phyloP scores from a whole-genome alignment of 2,113 vertebrate genomes.

The Abramis brama region DNA sequence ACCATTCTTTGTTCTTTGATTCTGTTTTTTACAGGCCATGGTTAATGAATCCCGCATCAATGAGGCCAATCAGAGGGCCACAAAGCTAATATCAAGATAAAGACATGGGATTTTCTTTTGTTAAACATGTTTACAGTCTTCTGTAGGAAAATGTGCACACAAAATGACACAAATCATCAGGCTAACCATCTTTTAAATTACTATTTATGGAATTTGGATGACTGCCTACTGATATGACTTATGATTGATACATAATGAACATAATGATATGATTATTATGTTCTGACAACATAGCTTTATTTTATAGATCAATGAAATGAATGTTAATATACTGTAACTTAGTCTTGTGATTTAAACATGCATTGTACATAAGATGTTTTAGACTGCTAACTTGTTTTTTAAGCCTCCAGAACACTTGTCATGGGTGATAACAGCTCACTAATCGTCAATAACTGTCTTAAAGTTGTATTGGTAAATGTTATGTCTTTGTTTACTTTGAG shows the following conservation, averaged over 20 bases:
- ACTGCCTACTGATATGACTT: background rate
- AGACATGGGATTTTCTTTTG: background rate
- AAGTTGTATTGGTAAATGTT: background rate
- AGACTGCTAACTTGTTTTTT: background rate
- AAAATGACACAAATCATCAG: background rate
- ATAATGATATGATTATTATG: no score
- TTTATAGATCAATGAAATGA: background rate
- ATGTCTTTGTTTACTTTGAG: background rate
- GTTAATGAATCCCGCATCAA: constrained; percentile 78
- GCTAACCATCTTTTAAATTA: background rate
- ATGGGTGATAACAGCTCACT: background rate
- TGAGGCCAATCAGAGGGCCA: constrained; percentile 80
- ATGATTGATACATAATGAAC: no score
- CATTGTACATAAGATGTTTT: constrained; percentile 3
- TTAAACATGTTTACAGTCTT: background rate
- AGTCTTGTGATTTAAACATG: background rate
- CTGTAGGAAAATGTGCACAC: background rate
- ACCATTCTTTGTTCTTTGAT: background rate
- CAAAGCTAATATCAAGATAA: constrained; percentile 72
- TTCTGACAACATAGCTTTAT: background rate
- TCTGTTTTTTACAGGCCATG: constrained; percentile 65
- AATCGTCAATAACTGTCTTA: background rate
- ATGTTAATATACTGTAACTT: background rate
- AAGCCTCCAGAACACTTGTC: constrained; percentile 5
- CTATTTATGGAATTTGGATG: constrained; percentile 9